Evolutionary conservation across 2,888 invertebrate genomes (phyloP), one percentile per base, ranked within the genome.

Genomic region (Agrotis ipsilon): DNA sequence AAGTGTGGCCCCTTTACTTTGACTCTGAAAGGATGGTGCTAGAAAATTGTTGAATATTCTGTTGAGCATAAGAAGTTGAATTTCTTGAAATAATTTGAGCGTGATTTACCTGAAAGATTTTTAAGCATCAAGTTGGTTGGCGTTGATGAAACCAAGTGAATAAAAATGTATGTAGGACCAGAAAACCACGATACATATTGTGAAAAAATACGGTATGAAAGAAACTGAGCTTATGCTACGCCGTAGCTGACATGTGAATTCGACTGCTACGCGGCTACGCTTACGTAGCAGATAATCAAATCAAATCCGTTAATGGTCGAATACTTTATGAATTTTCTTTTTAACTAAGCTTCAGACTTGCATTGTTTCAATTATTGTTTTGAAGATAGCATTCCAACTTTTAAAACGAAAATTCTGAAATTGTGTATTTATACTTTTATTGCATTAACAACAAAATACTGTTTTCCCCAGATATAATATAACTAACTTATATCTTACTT

Each of bases 1-100:
- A 39, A 70, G 60, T 54, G 49, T 55, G 61, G 51, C 52, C 63
- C 63, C 60, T 82, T 70, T 61, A 61, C 84, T 81, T 81, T 72
- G 66, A 72, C 63, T 70, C 49, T 69, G 18, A 70, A 68, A 72
- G 64, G 68, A 51, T 55, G 62, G 54, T 21, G 58, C 66, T 60
- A 24, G 54, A 49, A 75, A 72, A 59, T 71, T 54, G 45, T 72
- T 59, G 61, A 68, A 81, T 73, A 71, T 83, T 82, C 39, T 57
- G 45, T 24, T 63, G 66, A 49, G 21, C 54, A 45, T 61, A 32
- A 51, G 63, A 43, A 39, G 27, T 51, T 32, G 54, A 58, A 21
- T 64, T 32, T 27, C 6, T 39, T 19, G 51, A 52, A 66, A 52
- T 21, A 52, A 55, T 60, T 63, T 32, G 21, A 61, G 55, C 46